Conservation (phyloP, 2,113 vertebrate genomes). For the Genyomyrus donnyi region DNA sequence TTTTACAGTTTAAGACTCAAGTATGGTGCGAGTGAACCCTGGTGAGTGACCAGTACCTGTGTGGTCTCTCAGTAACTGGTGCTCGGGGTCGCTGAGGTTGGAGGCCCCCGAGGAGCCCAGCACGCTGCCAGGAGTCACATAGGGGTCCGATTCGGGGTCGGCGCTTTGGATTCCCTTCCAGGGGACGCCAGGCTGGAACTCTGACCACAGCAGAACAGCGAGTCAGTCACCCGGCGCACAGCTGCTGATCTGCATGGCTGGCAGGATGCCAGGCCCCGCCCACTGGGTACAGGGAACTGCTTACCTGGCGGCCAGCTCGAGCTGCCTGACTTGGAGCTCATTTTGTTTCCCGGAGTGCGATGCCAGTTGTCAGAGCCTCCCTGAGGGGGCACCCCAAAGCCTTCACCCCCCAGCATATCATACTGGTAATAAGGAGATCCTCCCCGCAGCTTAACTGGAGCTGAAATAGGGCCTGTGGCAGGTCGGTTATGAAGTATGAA, state of each 20-base stretch:
- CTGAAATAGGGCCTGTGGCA: constrained; percentile 71
- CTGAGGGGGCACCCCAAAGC: constrained; percentile 68
- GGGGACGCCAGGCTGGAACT: constrained; percentile 97
- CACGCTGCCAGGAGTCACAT: constrained; percentile 96
- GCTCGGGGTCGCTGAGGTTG: constrained; percentile 93
- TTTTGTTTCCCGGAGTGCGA: constrained; percentile 92
- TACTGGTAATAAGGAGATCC: constrained; percentile 91
- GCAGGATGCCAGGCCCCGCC: not conserved
- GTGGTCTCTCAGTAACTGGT: constrained; percentile 98
- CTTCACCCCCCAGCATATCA: constrained; percentile 81
- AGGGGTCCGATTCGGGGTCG: constrained; percentile 95
- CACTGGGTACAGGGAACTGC: not conserved
- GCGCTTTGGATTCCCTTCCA: constrained; percentile 98
- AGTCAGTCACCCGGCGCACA: not conserved
- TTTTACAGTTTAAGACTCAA: not conserved
- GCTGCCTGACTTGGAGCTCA: constrained; percentile 81
- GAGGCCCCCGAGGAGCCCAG: constrained; percentile 84
- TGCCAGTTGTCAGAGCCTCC: constrained; percentile 88
- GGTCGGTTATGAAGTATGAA: constrained; percentile 20
- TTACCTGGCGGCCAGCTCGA: constrained; percentile 97
- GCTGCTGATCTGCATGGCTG: not conserved
- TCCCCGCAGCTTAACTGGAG: constrained; percentile 84
- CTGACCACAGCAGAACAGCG: constrained; percentile 47
- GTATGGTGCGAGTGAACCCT: not conserved
- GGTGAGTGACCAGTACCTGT: constrained; percentile 61